Evolutionary conservation across 2,797 vertebrate species (phyloP), one percentile per base, ranked within the genome.

Genomic region (Triplophysa bombifrons): DNA sequence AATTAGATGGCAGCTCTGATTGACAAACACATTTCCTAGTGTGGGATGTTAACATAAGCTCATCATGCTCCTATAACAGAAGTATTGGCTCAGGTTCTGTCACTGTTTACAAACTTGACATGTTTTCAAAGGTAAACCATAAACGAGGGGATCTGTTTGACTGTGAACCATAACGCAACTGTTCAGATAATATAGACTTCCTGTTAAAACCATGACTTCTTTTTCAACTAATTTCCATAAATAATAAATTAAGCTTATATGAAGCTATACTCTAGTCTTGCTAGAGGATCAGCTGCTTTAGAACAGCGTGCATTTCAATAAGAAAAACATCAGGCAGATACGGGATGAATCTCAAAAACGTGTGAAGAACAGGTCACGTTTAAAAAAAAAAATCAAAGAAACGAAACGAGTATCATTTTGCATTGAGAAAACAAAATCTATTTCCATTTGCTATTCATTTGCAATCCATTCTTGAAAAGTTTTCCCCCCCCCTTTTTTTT

Each of bases 241-340:
- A 88, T 85, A 86, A 90, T 80, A 91, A 89, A 85, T 85, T 76
- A 41, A 22, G 22, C 22, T 22, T 22, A 22, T 22, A 22, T 22
- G 22, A 22, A 22, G 53, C 53, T 8, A 16, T 4, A n/a, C 27
- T 41, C n/a, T 53, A 38, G 72, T 74, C 58, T 63, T 56, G 34
- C 58, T 13, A 48, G 63, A 67, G 8, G 44, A 72, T n/a, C 78
- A 55, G 65, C 8, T 74, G 34, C 27, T 30, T n/a, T 25, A 20
- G 61, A 66, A 27, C 0, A 9, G 10, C 9, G 7, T 41, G 30
- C 58, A 53, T 34, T 78, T 61, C 3, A 61, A 50, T 2, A 30
- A 50, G 8, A 51, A 46, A 5, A 44, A 44, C 17, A 44, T 51
- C 53, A 63, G 48, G 19, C 38, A 44, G 34, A 38, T 38, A 38